Conservation (phyloP, 1,140 invertebrate species). For the Drosophila carrolli region DNA sequence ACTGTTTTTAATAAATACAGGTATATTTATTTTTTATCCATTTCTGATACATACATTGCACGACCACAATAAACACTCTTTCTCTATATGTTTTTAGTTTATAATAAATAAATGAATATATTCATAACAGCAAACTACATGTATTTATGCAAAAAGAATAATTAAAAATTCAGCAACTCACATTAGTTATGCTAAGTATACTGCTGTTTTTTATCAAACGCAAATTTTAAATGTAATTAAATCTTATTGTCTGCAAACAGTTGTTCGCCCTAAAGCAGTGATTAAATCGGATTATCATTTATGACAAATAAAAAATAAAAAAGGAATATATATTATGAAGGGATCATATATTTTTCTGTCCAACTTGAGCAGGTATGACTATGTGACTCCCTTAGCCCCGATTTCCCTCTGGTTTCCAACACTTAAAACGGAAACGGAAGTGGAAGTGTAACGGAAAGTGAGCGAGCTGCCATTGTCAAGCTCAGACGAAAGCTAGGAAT, state of each 20-base stretch:
- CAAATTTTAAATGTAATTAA: slow-evolving; percentile 35
- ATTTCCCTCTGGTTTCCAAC: slow-evolving; percentile 51
- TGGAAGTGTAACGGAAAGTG: slow-evolving; percentile 47
- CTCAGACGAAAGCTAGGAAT: slow-evolving; percentile 60
- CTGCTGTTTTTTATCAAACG: slow-evolving; percentile 1
- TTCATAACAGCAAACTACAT: not conserved
- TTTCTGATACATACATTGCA: not conserved
- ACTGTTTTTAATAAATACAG: not conserved
- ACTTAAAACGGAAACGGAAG: slow-evolving; percentile 75
- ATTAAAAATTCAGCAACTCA: slow-evolving; percentile 18
- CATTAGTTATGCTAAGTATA: slow-evolving; percentile 13
- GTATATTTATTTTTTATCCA: not conserved
- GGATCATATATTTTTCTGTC: not conserved
- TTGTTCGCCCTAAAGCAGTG: slow-evolving; percentile 4
- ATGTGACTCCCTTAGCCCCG: slow-evolving; percentile 7
- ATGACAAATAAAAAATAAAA: not conserved
- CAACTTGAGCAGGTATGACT: slow-evolving; percentile 15
- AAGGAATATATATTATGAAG: not conserved
- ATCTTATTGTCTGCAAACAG: slow-evolving; percentile 30
- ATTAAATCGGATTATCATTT: slow-evolving; percentile 12
- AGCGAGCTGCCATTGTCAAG: slow-evolving; percentile 74
- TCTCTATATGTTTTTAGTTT: no score
- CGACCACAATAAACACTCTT: not conserved
- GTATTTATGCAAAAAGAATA: slow-evolving; percentile 21
- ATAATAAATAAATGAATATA: no score